A percentile compares a stretch with the other conserved stretches of the same genome.
These are phyloP conservation scores for Thalassarche chlororhynchos DNA, from an alignment of 2,113 vertebrate species.

Conservation along the genomic window DNA sequence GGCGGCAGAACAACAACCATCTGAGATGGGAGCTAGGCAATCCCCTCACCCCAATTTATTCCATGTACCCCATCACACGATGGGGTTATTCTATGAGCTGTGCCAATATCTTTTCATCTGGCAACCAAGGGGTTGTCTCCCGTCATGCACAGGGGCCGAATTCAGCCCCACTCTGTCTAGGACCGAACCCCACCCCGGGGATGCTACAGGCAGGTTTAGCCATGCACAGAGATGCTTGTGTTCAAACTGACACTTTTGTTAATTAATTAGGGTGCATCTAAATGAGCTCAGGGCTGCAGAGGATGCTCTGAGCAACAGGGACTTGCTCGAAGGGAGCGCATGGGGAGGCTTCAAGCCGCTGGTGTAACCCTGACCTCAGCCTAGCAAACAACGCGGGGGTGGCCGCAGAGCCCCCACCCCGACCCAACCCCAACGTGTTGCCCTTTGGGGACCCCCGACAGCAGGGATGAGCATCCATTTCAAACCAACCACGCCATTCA, in stretches of 20 bases:
- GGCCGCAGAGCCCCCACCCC: not conserved
- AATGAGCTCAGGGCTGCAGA: not conserved
- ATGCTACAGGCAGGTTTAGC: not conserved
- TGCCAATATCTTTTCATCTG: too few species aligned
- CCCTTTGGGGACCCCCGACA: not conserved
- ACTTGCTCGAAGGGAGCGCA: not conserved
- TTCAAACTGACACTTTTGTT: not conserved
- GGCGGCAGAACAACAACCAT: not conserved
- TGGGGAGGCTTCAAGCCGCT: not conserved
- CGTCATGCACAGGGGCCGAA: fast-evolving
- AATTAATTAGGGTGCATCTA: not conserved
- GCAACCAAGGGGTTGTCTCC: not conserved
- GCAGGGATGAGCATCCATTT: not conserved
- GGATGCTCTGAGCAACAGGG: not conserved
- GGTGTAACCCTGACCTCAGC: not conserved
- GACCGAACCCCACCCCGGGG: not conserved
- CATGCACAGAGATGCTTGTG: not conserved
- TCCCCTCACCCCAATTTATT: not conserved
- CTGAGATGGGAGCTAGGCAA: not conserved
- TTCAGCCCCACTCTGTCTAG: not conserved
- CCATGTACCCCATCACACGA: fast-evolving
- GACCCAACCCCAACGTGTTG: fast-evolving
- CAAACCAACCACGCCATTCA: fast-evolving
- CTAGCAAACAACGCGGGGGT: not conserved
- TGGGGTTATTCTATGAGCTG: not conserved